A percentile compares a stretch with the other conserved stretches of the same genome.
Evolutionary conservation across 2,797 vertebrate genomes (phyloP).

Genomic region (Anolis apletophallus): DNA sequence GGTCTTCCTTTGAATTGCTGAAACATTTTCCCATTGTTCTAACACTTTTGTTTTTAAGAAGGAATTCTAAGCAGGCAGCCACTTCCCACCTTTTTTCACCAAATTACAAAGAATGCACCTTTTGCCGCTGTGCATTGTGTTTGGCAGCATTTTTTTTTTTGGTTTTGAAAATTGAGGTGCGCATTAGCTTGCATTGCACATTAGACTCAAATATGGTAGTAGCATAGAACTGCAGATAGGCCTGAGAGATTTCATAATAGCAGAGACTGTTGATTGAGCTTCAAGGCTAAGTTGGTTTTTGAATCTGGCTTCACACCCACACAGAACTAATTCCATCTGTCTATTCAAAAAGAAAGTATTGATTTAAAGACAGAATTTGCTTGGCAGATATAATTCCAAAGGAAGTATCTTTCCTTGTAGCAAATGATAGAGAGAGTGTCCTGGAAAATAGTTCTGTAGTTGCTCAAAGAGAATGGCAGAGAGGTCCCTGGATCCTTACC

Average conservation of each 20-base stretch:
- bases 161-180: too few relatives aligned
- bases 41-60: too few relatives aligned
- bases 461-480: slow-evolving; percentile 6
- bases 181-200: too few relatives aligned
- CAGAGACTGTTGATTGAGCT: not conserved
- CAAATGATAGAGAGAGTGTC: slow-evolving; percentile 29
- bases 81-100: too few relatives aligned
- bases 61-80: too few relatives aligned
- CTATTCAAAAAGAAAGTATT: slow-evolving; percentile 43
- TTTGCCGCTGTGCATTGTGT: too few relatives aligned
- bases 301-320: not conserved
- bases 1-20: too few relatives aligned
- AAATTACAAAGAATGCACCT: too few relatives aligned
- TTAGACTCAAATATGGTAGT: not conserved
- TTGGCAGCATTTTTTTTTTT: too few relatives aligned
- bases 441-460: slow-evolving; percentile 27
- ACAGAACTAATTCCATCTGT: slow-evolving; percentile 51
- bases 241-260: not conserved
- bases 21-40: too few relatives aligned
- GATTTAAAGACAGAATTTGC: slow-evolving; percentile 45
- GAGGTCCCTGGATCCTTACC: not conserved
- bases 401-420: slow-evolving; percentile 28
- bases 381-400: slow-evolving; percentile 53
- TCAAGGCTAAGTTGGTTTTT: not conserved
- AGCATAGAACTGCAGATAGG: not conserved